A percentile compares a stretch with the other conserved stretches of the same genome.
Evolutionary conservation across 2,888 invertebrate genomes (phyloP).

Genomic region (Hedychridium roseum): DNA sequence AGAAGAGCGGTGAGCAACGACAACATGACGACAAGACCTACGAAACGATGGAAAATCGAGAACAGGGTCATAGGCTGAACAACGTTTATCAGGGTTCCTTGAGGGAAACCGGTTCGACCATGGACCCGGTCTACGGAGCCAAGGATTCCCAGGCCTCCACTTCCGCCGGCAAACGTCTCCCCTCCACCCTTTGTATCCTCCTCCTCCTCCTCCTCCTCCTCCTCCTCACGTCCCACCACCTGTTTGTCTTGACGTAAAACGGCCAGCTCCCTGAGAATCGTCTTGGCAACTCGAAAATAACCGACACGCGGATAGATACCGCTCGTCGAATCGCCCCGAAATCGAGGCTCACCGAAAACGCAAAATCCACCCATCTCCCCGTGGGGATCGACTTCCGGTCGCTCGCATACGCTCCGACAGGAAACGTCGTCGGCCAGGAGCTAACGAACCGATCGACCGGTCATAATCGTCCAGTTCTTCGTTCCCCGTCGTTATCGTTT

Average conservation of each 20-base stretch:
- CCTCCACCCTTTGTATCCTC: conserved; percentile 32
- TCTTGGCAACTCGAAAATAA: no score
- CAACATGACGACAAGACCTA: conserved; percentile 30
- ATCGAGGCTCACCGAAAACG: no score
- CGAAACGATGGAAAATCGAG: conserved; percentile 41
- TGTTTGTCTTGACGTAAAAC: conserved; percentile 41
- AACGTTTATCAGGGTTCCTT: conserved; percentile 73
- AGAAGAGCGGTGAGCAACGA: conserved; percentile 43
- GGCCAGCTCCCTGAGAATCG: no score
- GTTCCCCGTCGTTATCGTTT: no score
- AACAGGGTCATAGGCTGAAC: conserved; percentile 51
- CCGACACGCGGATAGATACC: no score
- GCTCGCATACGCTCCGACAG: no score
- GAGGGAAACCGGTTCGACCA: conserved; percentile 69
- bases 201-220: conserved; percentile 37
- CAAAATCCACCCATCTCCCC: no score
- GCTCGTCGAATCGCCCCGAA: no score
- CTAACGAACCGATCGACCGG: no score
- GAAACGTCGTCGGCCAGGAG: no score
- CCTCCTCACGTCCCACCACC: conserved; percentile 35
- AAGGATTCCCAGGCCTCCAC: conserved; percentile 23
- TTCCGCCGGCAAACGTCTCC: conserved; percentile 18
- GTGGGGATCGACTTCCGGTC: no score
- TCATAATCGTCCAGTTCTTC: no score
- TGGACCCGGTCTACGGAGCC: conserved; percentile 35